These are phyloP conservation scores for Lacerta agilis DNA, from an alignment of 2,797 vertebrate species.

Conservation along the genomic window DNA sequence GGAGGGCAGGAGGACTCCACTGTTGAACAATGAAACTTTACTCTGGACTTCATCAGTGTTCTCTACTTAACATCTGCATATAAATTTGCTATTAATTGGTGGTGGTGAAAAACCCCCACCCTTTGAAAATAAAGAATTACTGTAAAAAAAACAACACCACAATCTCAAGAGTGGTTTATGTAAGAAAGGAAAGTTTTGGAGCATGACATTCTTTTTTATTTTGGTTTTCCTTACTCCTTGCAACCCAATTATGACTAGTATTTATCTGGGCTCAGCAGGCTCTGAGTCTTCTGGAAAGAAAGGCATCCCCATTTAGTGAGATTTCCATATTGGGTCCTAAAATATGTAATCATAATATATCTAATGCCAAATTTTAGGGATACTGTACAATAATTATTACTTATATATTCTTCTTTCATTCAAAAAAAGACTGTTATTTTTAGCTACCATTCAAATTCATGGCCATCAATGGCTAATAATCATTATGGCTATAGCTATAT, in stretches of 20 bases:
- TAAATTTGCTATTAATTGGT: neutral
- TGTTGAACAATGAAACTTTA: neutral
- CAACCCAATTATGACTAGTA: neutral
- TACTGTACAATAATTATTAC: neutral
- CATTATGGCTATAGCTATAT: neutral
- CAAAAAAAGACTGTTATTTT: neutral
- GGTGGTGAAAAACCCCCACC: neutral
- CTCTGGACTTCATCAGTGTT: neutral
- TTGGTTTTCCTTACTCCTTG: neutral
- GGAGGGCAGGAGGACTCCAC: neutral
- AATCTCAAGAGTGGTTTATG: neutral
- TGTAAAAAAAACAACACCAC: neutral
- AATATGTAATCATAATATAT: neutral
- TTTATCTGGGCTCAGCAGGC: neutral
- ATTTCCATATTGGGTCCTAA: neutral
- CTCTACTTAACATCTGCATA: rapidly evolving
- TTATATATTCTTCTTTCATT: neutral
- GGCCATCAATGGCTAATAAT: neutral
- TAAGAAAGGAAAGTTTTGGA: neutral
- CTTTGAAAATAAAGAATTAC: neutral
- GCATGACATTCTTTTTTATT: neutral
- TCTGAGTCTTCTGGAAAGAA: neutral
- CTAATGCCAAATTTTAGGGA: neutral
- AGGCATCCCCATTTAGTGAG: no score
- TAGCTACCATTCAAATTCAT: neutral